Percentiles rank a stretch among this genome's conserved stretches.
Conservation (phyloP, 2,888 invertebrate species). For the Parnassius glacialis region DNA sequence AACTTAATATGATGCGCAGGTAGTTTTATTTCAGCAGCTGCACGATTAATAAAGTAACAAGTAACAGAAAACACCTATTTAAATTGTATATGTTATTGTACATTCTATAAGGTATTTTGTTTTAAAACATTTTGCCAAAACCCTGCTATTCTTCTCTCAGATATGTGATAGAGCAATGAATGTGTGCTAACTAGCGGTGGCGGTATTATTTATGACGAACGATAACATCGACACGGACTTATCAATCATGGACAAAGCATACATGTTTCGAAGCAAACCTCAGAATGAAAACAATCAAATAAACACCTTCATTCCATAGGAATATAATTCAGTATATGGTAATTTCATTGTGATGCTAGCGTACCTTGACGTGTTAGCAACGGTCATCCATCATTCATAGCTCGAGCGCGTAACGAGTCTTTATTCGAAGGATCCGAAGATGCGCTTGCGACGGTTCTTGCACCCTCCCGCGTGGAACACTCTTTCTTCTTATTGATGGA, state of each 20-base stretch:
- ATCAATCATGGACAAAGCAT: slow-evolving; percentile 64
- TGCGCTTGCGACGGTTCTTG: slow-evolving; percentile 60
- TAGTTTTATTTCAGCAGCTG: no score
- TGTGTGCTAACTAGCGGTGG: slow-evolving; percentile 75
- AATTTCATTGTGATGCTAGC: slow-evolving; percentile 32
- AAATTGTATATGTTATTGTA: no score
- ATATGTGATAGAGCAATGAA: slow-evolving; percentile 52
- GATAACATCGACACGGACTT: slow-evolving; percentile 76
- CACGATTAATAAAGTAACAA: no score
- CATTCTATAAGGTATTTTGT: no score
- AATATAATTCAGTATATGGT: slow-evolving; percentile 38
- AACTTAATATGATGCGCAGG: background rate
- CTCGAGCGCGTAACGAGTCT: slow-evolving; percentile 74
- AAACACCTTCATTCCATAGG: slow-evolving; percentile 40
- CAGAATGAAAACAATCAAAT: slow-evolving; percentile 40
- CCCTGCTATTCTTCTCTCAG: slow-evolving; percentile 26
- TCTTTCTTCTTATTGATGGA: slow-evolving; percentile 52
- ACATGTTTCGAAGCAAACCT: slow-evolving; percentile 52
- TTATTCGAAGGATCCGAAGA: slow-evolving; percentile 59
- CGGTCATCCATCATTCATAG: slow-evolving; percentile 74
- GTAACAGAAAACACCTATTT: no score
- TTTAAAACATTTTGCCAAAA: slow-evolving; percentile 1
- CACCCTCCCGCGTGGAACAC: slow-evolving; percentile 47
- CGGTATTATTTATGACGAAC: slow-evolving; percentile 73
- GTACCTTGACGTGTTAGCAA: slow-evolving; percentile 58